Evolutionary conservation across 2,888 invertebrate species (phyloP), one percentile per base, ranked within the genome.

Genomic region (Lithophane leautieri): DNA sequence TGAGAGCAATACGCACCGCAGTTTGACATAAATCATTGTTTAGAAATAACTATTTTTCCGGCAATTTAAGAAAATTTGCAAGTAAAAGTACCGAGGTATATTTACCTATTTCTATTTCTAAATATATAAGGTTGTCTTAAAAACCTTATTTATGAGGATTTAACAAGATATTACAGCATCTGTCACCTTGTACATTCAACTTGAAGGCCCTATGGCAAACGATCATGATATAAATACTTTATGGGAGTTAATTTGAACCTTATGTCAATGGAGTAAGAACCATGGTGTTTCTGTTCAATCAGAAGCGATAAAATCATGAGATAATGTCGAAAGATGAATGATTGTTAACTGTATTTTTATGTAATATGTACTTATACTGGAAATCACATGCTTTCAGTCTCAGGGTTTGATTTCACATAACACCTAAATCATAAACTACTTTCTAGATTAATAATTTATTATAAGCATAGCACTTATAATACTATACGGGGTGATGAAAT

Each of bases 321-420:
- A 92, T 92, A 90, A 80, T 87, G 93, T 92, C 93, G 86, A 87
- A 88, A 86, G 84, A 90, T 93, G 93, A 93, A 82, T 88, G 92
- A 93, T 92, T 76, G 74, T 67, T 4, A 40, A 54, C n/a, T 40
- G 34, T 60, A 34, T 71, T 73, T 81, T 78, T 73, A 81, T 78
- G 68, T 74, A 74, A 78, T 76, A 58, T 2, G 58, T 58, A 74
- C 2, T 40, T 54, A 42, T 52, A 69, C 83, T 79, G 71, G 56
- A 81, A 83, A 90, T 90, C 92, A 90, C 90, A 85, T 87, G 88
- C 72, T 83, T 81, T 82, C 42, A 68, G 56, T 56, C 50, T 12
- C 42, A 42, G 34, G 6, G 19, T 65, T 22, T n/a, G 50, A 65
- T 69, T 78, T 86, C 87, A 89, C 88, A 79, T 89, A 89, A 89